These are phyloP conservation scores for Cirrhinus molitorella DNA, from an alignment of 2,797 vertebrate genomes.

Conservation along the genomic window DNA sequence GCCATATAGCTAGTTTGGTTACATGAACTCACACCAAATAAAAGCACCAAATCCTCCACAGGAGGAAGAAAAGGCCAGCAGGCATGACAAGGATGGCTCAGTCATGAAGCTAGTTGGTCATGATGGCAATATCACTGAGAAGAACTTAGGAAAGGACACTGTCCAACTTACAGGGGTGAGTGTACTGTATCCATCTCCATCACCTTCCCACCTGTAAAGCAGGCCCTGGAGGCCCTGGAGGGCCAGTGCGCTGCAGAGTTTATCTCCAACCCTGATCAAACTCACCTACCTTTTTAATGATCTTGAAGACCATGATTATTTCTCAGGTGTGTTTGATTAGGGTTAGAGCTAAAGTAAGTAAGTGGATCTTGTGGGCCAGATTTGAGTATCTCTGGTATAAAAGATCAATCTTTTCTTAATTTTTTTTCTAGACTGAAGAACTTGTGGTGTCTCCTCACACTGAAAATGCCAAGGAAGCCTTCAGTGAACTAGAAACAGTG, in stretches of 20 bases:
- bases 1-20: neutral
- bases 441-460: slow-evolving; percentile 62
- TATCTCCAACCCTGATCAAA: too few relatives aligned
- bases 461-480: slow-evolving; percentile 73
- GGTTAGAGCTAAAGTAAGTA: too few relatives aligned
- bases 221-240: too few relatives aligned
- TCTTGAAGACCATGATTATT: too few relatives aligned
- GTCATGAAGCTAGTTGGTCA: slow-evolving; percentile 76
- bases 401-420: neutral
- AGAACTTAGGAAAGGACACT: slow-evolving; percentile 66
- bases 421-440: slow-evolving; percentile 64
- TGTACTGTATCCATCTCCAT: neutral
- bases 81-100: slow-evolving; percentile 43
- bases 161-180: slow-evolving; percentile 70
- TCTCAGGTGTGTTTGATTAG: too few relatives aligned
- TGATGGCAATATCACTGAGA: slow-evolving; percentile 80
- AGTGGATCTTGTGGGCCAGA: too few relatives aligned
- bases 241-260: too few relatives aligned
- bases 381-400: neutral
- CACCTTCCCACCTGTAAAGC: neutral
- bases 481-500: slow-evolving; percentile 75
- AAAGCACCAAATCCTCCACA: slow-evolving; percentile 17
- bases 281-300: too few relatives aligned
- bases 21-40: neutral
- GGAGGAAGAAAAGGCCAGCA: slow-evolving; percentile 30